A percentile compares a stretch with the other conserved stretches of the same genome.
Conservation (phyloP, 1,140 invertebrate species). For the Aphelenchoides fujianensis region DNA sequence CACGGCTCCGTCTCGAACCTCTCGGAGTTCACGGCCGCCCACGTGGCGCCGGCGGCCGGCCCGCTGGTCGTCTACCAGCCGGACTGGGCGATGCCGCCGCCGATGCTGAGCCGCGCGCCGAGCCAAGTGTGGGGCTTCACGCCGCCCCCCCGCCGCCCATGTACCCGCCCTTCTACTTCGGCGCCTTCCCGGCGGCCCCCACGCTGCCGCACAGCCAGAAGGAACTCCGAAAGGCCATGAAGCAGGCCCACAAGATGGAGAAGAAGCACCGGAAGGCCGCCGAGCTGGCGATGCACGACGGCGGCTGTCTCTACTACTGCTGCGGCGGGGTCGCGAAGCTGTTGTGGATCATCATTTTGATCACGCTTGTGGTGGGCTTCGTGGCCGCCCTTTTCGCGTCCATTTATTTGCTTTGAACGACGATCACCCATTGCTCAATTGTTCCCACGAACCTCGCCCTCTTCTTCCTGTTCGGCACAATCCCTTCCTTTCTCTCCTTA, state of each 20-base stretch:
- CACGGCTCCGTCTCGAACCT: background rate
- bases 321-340: slow-evolving; percentile 6
- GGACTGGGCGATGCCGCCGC: background rate
- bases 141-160: background rate
- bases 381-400: background rate
- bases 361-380: slow-evolving; percentile 7
- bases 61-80: background rate
- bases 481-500: no score
- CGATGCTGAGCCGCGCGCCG: slow-evolving; percentile 7
- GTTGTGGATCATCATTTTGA: background rate
- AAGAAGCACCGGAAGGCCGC: background rate
- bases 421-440: no score
- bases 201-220: background rate
- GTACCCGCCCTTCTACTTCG: background rate
- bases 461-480: no score
- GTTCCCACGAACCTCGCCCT: no score
- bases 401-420: background rate
- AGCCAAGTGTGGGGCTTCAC: background rate
- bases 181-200: background rate
- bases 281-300: background rate
- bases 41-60: background rate
- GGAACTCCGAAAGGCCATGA: slow-evolving; percentile 1
- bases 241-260: slow-evolving; percentile 4
- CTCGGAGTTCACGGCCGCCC: background rate
- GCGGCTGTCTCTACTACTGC: background rate